Conservation (phyloP, 1,140 invertebrate species). For the Diploscapter pachys region DNA sequence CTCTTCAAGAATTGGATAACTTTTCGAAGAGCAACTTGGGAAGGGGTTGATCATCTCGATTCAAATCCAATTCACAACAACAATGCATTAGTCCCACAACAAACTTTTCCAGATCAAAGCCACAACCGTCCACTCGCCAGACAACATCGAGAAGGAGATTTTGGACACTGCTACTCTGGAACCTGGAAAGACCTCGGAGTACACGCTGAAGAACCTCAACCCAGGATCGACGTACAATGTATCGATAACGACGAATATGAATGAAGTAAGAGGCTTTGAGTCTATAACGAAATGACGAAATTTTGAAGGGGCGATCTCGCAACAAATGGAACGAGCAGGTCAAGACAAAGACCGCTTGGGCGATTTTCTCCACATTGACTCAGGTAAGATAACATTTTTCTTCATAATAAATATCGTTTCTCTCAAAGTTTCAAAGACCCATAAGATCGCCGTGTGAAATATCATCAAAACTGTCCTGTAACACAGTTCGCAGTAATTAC, state of each 20-base stretch:
- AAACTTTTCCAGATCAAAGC: slow-evolving; percentile 21
- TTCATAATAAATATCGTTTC: neutral
- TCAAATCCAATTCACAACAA: too few species aligned
- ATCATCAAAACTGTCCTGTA: too few species aligned
- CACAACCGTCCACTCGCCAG: slow-evolving; percentile 21
- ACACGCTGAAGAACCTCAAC: slow-evolving; percentile 15
- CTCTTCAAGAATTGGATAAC: too few species aligned
- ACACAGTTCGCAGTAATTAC: too few species aligned
- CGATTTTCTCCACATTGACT: slow-evolving; percentile 34
- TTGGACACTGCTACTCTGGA: slow-evolving; percentile 11
- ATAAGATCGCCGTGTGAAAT: too few species aligned
- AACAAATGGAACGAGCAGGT: neutral
- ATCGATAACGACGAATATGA: slow-evolving; percentile 26
- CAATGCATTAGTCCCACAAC: neutral
- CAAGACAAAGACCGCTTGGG: slow-evolving; percentile 27
- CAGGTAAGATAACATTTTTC: slow-evolving; percentile 27
- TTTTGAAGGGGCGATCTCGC: too few species aligned
- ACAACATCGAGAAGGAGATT: slow-evolving; percentile 24
- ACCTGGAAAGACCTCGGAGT: slow-evolving; percentile 25
- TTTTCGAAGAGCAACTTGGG: too few species aligned
- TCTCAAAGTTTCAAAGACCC: too few species aligned
- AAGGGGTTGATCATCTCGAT: too few species aligned
- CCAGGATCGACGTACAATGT: slow-evolving; percentile 26
- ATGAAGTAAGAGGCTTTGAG: too few species aligned
- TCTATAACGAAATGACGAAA: too few species aligned